These are phyloP conservation scores for Boulengerochromis microlepis DNA, from an alignment of 2,113 vertebrate species.

Conservation along the genomic window DNA sequence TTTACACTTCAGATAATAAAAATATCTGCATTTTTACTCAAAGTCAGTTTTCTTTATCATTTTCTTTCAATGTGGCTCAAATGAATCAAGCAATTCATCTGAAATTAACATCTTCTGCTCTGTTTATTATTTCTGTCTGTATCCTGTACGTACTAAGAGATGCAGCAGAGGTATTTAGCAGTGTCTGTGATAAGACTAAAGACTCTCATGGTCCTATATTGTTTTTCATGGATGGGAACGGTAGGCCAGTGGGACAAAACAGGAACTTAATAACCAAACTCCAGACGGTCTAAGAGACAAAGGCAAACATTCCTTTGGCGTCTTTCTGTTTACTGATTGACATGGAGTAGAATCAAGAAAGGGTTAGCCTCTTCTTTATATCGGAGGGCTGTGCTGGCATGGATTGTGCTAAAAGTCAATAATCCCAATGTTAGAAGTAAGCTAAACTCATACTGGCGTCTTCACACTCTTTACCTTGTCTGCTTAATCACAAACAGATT, in stretches of 20 bases:
- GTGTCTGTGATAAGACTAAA: slow-evolving; percentile 18
- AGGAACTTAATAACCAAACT: slow-evolving; percentile 60
- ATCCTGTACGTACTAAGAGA: neutral
- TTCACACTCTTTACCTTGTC: neutral
- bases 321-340: slow-evolving; percentile 42
- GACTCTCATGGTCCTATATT: slow-evolving; percentile 49
- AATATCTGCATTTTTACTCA: neutral
- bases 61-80: neutral
- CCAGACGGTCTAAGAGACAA: slow-evolving; percentile 40
- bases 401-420: slow-evolving; percentile 24
- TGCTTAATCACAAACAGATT: neutral
- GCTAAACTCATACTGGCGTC: slow-evolving; percentile 9
- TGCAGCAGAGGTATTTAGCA: slow-evolving; percentile 7
- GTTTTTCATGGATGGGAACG: slow-evolving; percentile 36
- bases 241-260: slow-evolving; percentile 32
- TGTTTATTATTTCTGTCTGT: neutral
- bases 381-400: neutral
- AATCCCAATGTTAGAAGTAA: slow-evolving; percentile 26
- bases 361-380: slow-evolving; percentile 9
- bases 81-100: neutral
- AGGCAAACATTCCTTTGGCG: slow-evolving; percentile 15
- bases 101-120: neutral
- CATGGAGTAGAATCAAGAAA: slow-evolving; percentile 1
- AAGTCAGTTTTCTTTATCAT: neutral
- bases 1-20: neutral